Base-by-base conservation (phyloP, 2,888 invertebrate genomes). In the Oegoconia quadripuncta region DNA sequence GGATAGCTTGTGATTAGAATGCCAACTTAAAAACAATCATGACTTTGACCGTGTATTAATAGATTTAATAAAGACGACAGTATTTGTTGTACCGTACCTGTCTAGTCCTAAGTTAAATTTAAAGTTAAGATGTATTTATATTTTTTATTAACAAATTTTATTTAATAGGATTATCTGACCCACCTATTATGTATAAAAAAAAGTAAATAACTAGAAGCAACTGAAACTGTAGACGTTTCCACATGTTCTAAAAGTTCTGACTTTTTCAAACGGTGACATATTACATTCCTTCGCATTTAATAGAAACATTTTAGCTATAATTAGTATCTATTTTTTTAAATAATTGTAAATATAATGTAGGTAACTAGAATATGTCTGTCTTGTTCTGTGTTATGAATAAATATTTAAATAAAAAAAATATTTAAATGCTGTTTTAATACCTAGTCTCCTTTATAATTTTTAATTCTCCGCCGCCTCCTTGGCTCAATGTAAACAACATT, bases 1-100 rank as follows among this genome's bases (percentile, higher is more conserved):
- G n/a, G n/a, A n/a, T n/a, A n/a, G n/a, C n/a, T n/a, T n/a, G n/a
- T n/a, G n/a, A n/a, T n/a, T n/a, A n/a, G n/a, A n/a, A n/a, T n/a
- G n/a, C n/a, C n/a, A n/a, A n/a, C n/a, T n/a, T n/a, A n/a, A n/a
- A n/a, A n/a, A n/a, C n/a, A n/a, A n/a, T n/a, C n/a, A n/a, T n/a
- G n/a, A n/a, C n/a, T n/a, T n/a, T 27, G 12, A 25, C 9, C 26
- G 6, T 27, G 26, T 27, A 27, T 27, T 22, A 9, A 22, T 25
- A 27, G n/a, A 27, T 48, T 51, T 52, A 50, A 53, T 49, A 46
- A n/a, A n/a, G 56, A 53, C 54, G 66, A 74, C 82, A 87, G 84
- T 87, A 87, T 87, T 86, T 64, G 59, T 68, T 82, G 79, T 81
- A 76, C 67, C 75, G 84, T 84, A 84, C 86, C 83, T 86, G 86